A percentile compares a stretch with the other conserved stretches of the same genome.
Evolutionary conservation across 2,888 invertebrate genomes (phyloP).

Genomic region (Harpalus rufipes): DNA sequence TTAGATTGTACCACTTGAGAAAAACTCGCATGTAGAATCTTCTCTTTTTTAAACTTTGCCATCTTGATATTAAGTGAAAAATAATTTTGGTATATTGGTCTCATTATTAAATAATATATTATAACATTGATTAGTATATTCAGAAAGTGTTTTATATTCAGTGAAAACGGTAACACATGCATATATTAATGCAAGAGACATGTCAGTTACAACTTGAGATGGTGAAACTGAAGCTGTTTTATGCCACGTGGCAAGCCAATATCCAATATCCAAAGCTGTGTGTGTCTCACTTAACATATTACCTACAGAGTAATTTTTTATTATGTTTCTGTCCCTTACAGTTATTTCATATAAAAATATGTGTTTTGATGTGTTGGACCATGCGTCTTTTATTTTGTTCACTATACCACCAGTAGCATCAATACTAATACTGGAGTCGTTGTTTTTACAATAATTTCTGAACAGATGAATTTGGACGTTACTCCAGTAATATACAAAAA

Average conservation of each 20-base stretch:
- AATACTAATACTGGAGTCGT: too few species aligned
- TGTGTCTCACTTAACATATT: constrained; percentile 56
- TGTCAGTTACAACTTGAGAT: constrained; percentile 57
- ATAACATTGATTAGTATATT: constrained; percentile 29
- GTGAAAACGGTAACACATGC: constrained; percentile 60
- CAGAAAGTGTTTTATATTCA: too few species aligned
- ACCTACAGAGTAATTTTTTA: constrained; percentile 36
- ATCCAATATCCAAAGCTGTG: constrained; percentile 14
- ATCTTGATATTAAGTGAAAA: constrained; percentile 28
- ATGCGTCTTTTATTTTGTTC: constrained; percentile 9
- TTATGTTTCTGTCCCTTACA: background rate
- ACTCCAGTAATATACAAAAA: constrained; percentile 58
- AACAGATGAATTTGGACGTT: constrained; percentile 55
- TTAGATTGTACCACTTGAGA: constrained; percentile 62
- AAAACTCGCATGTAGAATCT: constrained; percentile 55
- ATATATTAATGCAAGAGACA: constrained; percentile 55
- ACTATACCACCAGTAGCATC: constrained; percentile 14
- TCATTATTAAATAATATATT: constrained; percentile 19
- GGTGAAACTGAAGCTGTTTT: constrained; percentile 14
- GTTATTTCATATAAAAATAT: constrained; percentile 23
- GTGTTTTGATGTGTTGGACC: constrained; percentile 9
- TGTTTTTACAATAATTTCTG: constrained; percentile 25
- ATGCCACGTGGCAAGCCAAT: constrained; percentile 49
- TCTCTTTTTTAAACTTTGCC: constrained; percentile 55
- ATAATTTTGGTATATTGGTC: constrained; percentile 14